Conservation (phyloP, 1,140 invertebrate species). For the Apis laboriosa region DNA sequence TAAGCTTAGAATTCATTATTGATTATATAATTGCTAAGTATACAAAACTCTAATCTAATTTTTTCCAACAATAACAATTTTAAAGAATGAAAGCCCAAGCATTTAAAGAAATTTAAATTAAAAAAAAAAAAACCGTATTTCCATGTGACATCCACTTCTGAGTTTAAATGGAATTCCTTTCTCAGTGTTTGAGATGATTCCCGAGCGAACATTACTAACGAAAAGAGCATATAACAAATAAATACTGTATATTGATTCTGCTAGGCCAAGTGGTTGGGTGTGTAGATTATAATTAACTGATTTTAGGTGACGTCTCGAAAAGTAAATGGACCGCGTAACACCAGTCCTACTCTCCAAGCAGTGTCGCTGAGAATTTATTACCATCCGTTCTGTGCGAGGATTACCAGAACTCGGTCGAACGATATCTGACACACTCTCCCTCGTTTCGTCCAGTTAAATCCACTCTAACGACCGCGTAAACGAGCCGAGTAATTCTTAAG, state of each 20-base stretch:
- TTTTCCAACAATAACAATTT: no score
- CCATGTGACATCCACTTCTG: no score
- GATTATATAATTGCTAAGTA: no score
- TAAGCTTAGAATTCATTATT: no score
- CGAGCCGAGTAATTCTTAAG: slow-evolving; percentile 38
- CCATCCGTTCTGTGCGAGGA: slow-evolving; percentile 43
- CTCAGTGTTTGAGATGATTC: no score
- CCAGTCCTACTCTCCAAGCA: neutral
- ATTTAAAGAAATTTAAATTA: no score
- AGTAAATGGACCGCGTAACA: slow-evolving; percentile 35
- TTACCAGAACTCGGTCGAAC: slow-evolving; percentile 60
- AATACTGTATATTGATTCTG: neutral
- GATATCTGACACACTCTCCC: slow-evolving; percentile 58
- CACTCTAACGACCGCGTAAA: slow-evolving; percentile 54
- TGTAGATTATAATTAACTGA: slow-evolving; percentile 40
- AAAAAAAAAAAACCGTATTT: no score
- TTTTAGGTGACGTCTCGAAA: slow-evolving; percentile 26
- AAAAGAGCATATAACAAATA: no score
- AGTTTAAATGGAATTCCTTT: no score
- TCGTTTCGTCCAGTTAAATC: slow-evolving; percentile 55
- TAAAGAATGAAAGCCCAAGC: no score
- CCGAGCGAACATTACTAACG: no score
- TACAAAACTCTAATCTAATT: no score
- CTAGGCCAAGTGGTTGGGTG: neutral
- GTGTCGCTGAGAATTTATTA: slow-evolving; percentile 50